phyloP scores from a whole-genome alignment of 1,140 invertebrate species.

The Lordiphosa stackelbergi region DNA sequence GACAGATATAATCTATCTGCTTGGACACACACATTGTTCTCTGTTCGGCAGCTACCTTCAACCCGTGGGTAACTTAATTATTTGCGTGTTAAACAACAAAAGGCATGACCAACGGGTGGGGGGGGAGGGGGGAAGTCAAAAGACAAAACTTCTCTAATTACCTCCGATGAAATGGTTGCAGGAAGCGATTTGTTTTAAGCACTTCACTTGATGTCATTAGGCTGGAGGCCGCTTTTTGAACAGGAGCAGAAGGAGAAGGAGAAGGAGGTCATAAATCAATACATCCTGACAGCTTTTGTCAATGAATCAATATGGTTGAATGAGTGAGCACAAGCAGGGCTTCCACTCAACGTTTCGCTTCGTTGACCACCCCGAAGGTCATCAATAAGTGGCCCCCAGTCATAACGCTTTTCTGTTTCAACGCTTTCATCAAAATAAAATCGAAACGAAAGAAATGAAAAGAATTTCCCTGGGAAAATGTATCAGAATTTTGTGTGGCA shows the following conservation, averaged over 20 bases:
- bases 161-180: slow-evolving; percentile 33
- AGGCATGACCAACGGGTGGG: slow-evolving; percentile 16
- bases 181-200: slow-evolving; percentile 54
- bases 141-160: slow-evolving; percentile 44
- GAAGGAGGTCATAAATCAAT: slow-evolving; percentile 42
- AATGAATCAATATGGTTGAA: slow-evolving; percentile 44
- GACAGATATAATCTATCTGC: slow-evolving; percentile 15
- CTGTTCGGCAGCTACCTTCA: not conserved
- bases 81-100: slow-evolving; percentile 54
- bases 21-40: slow-evolving; percentile 42
- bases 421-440: slow-evolving; percentile 14
- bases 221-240: slow-evolving; percentile 8
- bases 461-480: slow-evolving; percentile 45
- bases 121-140: slow-evolving; percentile 10
- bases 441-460: slow-evolving; percentile 38
- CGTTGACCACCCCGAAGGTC: slow-evolving; percentile 39
- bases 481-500: slow-evolving; percentile 40
- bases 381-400: slow-evolving; percentile 56
- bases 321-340: slow-evolving; percentile 59
- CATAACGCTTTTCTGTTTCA: slow-evolving; percentile 31
- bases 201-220: slow-evolving; percentile 43
- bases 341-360: slow-evolving; percentile 41
- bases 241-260: slow-evolving; percentile 27
- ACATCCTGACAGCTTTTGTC: slow-evolving; percentile 43
- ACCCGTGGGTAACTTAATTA: slow-evolving; percentile 38